Evolutionary conservation across 1,140 invertebrate genomes (phyloP).

Genomic region (Aphelenchoides fujianensis): DNA sequence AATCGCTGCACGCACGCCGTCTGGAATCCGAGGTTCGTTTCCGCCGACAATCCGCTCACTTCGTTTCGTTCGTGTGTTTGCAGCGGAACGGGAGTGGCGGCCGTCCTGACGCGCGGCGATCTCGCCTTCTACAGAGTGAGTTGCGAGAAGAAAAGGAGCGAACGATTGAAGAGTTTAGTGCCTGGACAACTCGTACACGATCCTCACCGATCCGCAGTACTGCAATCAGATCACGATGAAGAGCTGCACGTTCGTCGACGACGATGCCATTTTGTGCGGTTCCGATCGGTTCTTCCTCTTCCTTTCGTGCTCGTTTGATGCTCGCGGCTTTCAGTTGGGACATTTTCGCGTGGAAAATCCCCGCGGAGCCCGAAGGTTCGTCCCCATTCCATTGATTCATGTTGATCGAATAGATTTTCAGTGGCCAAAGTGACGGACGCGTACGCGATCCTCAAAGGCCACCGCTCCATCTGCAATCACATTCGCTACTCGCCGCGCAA

Average conservation of each 20-base stretch:
- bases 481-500: slow-evolving; percentile 81
- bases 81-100: too few relatives aligned
- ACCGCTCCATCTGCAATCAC: slow-evolving; percentile 92
- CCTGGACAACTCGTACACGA: neutral
- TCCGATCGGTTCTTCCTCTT: too few relatives aligned
- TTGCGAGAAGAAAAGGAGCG: too few relatives aligned
- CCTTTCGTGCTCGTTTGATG: too few relatives aligned
- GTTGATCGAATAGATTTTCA: neutral
- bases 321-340: too few relatives aligned
- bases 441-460: slow-evolving; percentile 79
- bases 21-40: too few relatives aligned
- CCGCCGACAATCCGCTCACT: too few relatives aligned
- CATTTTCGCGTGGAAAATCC: slow-evolving; percentile 87
- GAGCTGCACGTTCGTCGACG: slow-evolving; percentile 87
- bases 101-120: too few relatives aligned
- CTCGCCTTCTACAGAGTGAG: too few relatives aligned
- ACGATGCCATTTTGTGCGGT: slow-evolving; percentile 79
- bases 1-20: too few relatives aligned
- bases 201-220: slow-evolving; percentile 76
- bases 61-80: too few relatives aligned
- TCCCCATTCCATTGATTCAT: slow-evolving; percentile 16
- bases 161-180: too few relatives aligned
- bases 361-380: slow-evolving; percentile 64
- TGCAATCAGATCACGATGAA: slow-evolving; percentile 97
- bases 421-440: slow-evolving; percentile 68